Conservation (phyloP, 2,113 vertebrate species). For the Myiozetetes cayanensis region DNA sequence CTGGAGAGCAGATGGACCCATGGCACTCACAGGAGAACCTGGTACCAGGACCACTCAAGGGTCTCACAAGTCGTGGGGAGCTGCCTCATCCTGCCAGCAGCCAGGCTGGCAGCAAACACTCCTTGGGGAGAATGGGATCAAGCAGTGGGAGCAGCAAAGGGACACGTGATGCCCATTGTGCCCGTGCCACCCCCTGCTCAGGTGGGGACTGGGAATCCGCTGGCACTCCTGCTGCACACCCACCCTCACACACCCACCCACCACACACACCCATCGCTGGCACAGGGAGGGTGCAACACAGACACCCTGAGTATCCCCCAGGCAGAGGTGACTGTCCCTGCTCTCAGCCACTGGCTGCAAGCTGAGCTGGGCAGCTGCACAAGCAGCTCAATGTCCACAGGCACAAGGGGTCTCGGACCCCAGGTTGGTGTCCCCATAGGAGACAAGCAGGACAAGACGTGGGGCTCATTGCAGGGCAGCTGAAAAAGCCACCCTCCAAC, state of each 20-base stretch:
- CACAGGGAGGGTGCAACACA: not conserved
- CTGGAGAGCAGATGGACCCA: not conserved
- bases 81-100: not conserved
- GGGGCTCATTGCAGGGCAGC: not conserved
- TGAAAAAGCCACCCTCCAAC: not conserved
- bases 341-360: not conserved
- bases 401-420: rapidly evolving
- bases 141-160: not conserved
- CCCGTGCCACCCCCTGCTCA: not conserved
- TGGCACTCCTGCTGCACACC: not conserved
- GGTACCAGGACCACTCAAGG: not conserved
- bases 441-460: not conserved
- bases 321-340: not conserved
- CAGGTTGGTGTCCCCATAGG: not conserved
- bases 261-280: rapidly evolving
- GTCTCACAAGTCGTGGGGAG: not conserved
- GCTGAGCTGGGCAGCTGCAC: not conserved
- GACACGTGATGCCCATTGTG: rapidly evolving
- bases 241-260: not conserved
- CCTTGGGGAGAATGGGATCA: not conserved
- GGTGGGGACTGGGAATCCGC: not conserved
- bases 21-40: not conserved
- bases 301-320: not conserved
- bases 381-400: not conserved
- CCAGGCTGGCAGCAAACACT: rapidly evolving